These are phyloP conservation scores for Hyperoplus immaculatus DNA, from an alignment of 2,797 vertebrate species.

Conservation along the genomic window DNA sequence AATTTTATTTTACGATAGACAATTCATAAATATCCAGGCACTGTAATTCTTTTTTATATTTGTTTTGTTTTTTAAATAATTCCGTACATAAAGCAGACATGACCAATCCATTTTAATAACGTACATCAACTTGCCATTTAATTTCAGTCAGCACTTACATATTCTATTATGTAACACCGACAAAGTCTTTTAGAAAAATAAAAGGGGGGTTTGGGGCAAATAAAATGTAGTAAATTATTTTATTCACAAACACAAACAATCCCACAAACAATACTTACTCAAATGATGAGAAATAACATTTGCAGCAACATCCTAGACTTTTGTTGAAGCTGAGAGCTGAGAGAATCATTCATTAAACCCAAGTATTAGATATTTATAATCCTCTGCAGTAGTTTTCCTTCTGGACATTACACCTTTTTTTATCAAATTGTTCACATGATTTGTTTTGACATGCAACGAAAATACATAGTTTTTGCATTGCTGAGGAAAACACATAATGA, in stretches of 20 bases:
- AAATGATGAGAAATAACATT: constrained; percentile 77
- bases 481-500: constrained; percentile 76
- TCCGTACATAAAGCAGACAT: constrained; percentile 92
- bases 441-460: constrained; percentile 82
- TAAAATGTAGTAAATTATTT: constrained; percentile 66
- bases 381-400: constrained; percentile 75
- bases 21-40: constrained; percentile 98
- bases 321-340: constrained; percentile 71
- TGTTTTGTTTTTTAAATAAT: constrained; percentile 81
- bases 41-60: constrained; percentile 89
- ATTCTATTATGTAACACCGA: constrained; percentile 90
- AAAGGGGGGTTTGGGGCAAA: constrained; percentile 45
- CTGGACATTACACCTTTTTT: constrained; percentile 63
- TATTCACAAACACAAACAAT: constrained; percentile 89
- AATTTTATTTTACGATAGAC: constrained; percentile 84
- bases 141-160: constrained; percentile 93
- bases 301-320: constrained; percentile 69
- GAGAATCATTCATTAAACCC: constrained; percentile 66
- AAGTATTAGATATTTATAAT: constrained; percentile 70
- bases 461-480: constrained; percentile 74
- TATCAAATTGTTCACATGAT: constrained; percentile 64
- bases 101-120: constrained; percentile 92
- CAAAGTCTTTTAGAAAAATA: constrained; percentile 81
- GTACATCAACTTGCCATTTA: constrained; percentile 93
- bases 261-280: constrained; percentile 86